Evolutionary conservation across 2,113 vertebrate genomes (phyloP), one percentile per base, ranked within the genome.

Genomic region (Dolichotis patagonum): DNA sequence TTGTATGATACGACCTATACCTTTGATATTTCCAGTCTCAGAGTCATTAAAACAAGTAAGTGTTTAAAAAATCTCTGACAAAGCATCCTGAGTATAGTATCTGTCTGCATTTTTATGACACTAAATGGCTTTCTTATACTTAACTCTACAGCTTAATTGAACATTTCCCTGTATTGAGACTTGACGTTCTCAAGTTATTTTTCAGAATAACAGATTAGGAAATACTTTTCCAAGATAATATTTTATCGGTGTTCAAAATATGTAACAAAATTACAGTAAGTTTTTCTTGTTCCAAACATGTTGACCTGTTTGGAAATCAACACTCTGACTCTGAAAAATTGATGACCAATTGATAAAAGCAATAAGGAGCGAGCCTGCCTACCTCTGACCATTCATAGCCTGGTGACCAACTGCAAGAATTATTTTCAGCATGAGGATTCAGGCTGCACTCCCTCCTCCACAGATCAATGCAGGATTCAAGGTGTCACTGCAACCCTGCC

Each of bases 221-320:
- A 46, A n/a, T 14, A 30, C n/a, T 26, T 86, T 97, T 80, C 82
- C 41, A 92, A 9, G 43, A 13, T 32, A 65, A 93, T 93, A 67
- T 75, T 85, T 78, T 92, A 83, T 28, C 69, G 49, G 2, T 2
- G 71, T 96, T 85, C 35, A 95, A 80, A 94, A 92, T 73, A 65
- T 20, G 56, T 90, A 90, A 77, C 4, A 73, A 35, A 67, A 62
- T 85, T 86, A 46, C 6, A 82, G 3, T 30, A 41, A 52, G 4
- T n/a, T 43, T 69, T 2, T 41, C 30, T 22, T 80, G 4, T 10
- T 81, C 0, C 22, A 93, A 93, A 32, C 32, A 88, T 38, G 35
- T 54, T 90, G 54, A 2, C 54, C 17, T 80, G 6, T 54, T 54
- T 52, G 22, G 26, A 14, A 95, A 77, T 13, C 73, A 85, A 82